A percentile compares a stretch with the other conserved stretches of the same genome.
Evolutionary conservation across 1,140 invertebrate species (phyloP).

Genomic region (Achroia grisella): DNA sequence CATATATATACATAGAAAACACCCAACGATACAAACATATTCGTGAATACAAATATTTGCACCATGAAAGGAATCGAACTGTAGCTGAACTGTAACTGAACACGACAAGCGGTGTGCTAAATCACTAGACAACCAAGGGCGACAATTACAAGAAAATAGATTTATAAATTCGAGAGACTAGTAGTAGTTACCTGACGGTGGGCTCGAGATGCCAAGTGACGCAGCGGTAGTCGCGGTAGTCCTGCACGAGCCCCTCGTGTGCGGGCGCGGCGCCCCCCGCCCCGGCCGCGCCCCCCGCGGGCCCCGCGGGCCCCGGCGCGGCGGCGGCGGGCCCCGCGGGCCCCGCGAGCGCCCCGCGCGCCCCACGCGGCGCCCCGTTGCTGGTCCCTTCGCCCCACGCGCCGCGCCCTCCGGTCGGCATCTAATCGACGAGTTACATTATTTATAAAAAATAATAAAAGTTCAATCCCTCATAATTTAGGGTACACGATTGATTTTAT

Average conservation of each 20-base stretch:
- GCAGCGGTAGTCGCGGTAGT: constrained; percentile 95
- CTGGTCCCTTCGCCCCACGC: constrained; percentile 11
- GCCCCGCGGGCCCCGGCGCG: not conserved
- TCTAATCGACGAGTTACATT: constrained; percentile 20
- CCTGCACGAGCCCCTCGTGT: constrained; percentile 63
- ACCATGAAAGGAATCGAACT: too few species aligned
- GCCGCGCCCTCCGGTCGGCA: constrained; percentile 24
- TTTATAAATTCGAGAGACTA: too few species aligned
- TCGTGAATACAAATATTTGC: too few species aligned
- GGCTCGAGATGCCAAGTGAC: constrained; percentile 98
- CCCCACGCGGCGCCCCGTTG: constrained; percentile 17
- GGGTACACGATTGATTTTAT: too few species aligned
- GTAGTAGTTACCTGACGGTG: constrained; percentile 94
- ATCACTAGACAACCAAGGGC: too few species aligned
- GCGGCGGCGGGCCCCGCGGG: constrained; percentile 1
- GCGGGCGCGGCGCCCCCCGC: constrained; percentile 20
- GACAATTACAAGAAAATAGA: too few species aligned
- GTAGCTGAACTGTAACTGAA: too few species aligned
- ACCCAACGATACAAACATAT: too few species aligned
- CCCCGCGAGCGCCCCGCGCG: constrained; percentile 11
- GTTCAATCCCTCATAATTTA: too few species aligned
- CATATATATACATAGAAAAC: too few species aligned
- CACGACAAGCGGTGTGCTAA: too few species aligned
- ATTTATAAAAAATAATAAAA: too few species aligned
- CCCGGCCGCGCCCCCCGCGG: constrained; percentile 4